Conservation (phyloP, 2,113 vertebrate genomes). For the Varanus komodoensis region DNA sequence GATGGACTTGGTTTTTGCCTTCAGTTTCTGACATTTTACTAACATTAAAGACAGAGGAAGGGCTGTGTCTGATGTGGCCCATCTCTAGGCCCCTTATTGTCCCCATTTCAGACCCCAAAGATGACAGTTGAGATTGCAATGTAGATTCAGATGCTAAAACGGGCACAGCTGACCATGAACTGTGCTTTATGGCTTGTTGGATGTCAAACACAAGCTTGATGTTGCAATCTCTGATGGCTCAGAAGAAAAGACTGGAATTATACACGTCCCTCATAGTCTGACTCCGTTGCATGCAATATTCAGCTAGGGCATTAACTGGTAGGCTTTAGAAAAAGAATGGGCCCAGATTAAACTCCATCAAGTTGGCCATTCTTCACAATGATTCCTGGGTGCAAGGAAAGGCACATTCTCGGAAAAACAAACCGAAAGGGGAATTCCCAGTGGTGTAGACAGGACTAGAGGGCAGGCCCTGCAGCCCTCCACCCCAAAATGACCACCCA, state of each 20-base stretch:
- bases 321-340: conserved; percentile 8
- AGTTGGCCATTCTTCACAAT: neutral
- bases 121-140: neutral
- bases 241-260: neutral
- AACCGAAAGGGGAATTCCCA: too few species aligned
- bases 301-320: neutral
- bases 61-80: too few species aligned
- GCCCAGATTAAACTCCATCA: neutral
- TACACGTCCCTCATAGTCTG: neutral
- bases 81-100: too few species aligned
- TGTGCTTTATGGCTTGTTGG: neutral
- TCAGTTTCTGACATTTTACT: too few species aligned
- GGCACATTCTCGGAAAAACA: neutral
- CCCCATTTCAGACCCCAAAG: too few species aligned
- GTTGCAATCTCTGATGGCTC: neutral
- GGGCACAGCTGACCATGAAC: neutral
- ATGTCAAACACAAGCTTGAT: neutral
- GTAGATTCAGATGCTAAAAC: neutral
- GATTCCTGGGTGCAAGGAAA: neutral
- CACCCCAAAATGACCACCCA: too few species aligned
- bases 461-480: too few species aligned
- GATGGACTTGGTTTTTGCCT: too few species aligned
- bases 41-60: too few species aligned
- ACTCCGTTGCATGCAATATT: neutral
- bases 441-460: too few species aligned